Base-by-base conservation (phyloP, 2,113 vertebrate species). In the Cyprinodon tularosa region DNA sequence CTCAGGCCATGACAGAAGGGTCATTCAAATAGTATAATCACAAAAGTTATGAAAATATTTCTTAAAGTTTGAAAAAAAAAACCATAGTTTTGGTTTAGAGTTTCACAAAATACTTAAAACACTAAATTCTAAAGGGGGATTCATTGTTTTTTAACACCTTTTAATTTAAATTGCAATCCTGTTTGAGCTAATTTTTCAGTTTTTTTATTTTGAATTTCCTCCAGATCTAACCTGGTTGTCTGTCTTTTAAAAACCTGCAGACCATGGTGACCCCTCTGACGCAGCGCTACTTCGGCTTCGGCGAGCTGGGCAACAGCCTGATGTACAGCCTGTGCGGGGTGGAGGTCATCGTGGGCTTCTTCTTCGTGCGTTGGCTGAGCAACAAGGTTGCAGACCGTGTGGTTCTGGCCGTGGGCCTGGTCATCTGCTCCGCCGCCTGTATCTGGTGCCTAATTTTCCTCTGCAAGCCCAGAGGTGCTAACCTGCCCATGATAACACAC, bases 201-300 rank as follows among this genome's bases (percentile, higher is more conserved):
- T 50, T 12, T 50, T 62, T 62, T 13, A 5, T 2, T 4, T 37
- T 61, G 14, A 78, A 63, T 73, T 75, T 65, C 63, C 20, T 14
- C 53, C 66, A n/a, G 10, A n/a, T 71, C 4, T 15, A 65, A 8
- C 7, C 11, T 64, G 11, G 37, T 64, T 36, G 60, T 48, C 38
- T 81, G 63, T 78, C 70, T 82, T 64, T 76, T 14, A 72, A 3
- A 40, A 76, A 2, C 47, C 9, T 66, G 4, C 81, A 96, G 96
- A 96, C 96, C 39, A 95, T 96, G 94, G 94, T 96, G 81, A 96
- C 96, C 3, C 96, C 96, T 20, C 76, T 96, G 86, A 96, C 95
- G 0, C 95, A 96, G 90, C 92, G 81, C 42, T 93, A 92, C 90
- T 95, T 96, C 64, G 81, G 92, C 77, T 95, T 96, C 5, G 91